Percentiles rank a stretch among this genome's conserved stretches.
Evolutionary conservation across 2,888 invertebrate genomes (phyloP).

Genomic region (Ptychoptera contaminata): DNA sequence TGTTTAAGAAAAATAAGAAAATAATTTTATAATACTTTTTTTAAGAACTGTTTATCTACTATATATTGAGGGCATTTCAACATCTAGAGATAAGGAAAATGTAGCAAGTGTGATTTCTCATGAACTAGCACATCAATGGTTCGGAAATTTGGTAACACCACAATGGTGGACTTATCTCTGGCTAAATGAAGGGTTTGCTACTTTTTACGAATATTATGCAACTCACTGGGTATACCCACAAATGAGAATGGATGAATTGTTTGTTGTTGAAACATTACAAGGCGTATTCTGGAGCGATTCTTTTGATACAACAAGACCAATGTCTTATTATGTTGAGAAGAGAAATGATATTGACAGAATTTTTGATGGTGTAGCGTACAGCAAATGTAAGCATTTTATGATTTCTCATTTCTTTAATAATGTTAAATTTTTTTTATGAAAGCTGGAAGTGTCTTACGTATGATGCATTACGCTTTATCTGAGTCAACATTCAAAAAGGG

Average conservation of each 20-base stretch:
- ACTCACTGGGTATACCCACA: slow-evolving; percentile 38
- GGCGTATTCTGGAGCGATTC: slow-evolving; percentile 58
- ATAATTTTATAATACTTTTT: too few species aligned
- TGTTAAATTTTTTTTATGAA: slow-evolving; percentile 15
- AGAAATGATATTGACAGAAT: slow-evolving; percentile 70
- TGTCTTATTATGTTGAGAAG: slow-evolving; percentile 64
- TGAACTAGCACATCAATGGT: slow-evolving; percentile 61
- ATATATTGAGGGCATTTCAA: too few species aligned
- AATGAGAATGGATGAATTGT: slow-evolving; percentile 62
- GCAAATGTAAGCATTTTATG: slow-evolving; percentile 72
- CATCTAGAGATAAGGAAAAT: slow-evolving; percentile 9
- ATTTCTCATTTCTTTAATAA: too few species aligned
- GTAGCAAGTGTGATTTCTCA: slow-evolving; percentile 40
- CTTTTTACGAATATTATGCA: slow-evolving; percentile 47
- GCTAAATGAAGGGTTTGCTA: slow-evolving; percentile 61
- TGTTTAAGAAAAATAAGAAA: too few species aligned
- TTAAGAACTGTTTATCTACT: too few species aligned
- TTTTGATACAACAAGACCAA: slow-evolving; percentile 58
- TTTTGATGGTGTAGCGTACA: slow-evolving; percentile 75
- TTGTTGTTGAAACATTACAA: slow-evolving; percentile 56
- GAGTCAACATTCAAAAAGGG: slow-evolving; percentile 40
- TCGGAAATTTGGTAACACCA: slow-evolving; percentile 56
- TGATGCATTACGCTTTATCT: slow-evolving; percentile 36
- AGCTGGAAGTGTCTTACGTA: slow-evolving; percentile 40
- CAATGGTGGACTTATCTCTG: slow-evolving; percentile 56